Percentiles rank a stretch among this genome's conserved stretches.
Conservation (phyloP, 1,140 invertebrate genomes). For the Bombyx mori region ASM3026992v2 NC_085125.1:6097501-6098000, state of each 20-base stretch:
- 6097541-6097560: too few species aligned
- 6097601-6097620: too few species aligned
- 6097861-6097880: conserved; percentile 55
- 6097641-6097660: too few species aligned
- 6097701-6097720: not conserved
- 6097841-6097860: conserved; percentile 62
- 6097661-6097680: too few species aligned
- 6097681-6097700: not conserved
- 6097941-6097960: conserved; percentile 34
- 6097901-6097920: conserved; percentile 23
- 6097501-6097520: too few species aligned
- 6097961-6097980: conserved; percentile 15
- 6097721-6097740: conserved; percentile 5
- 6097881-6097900: conserved; percentile 44
- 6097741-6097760: conserved; percentile 29
- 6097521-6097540: too few species aligned
- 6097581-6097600: too few species aligned
- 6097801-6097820: conserved; percentile 59
- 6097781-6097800: conserved; percentile 64
- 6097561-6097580: too few species aligned
- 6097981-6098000: too few species aligned
- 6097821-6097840: conserved; percentile 34
- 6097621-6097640: too few species aligned
- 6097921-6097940: conserved; percentile 15
- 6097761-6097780: conserved; percentile 63